These are phyloP conservation scores for Nebria ingens DNA, from an alignment of 1,140 invertebrate genomes.

Conservation along the genomic window DNA sequence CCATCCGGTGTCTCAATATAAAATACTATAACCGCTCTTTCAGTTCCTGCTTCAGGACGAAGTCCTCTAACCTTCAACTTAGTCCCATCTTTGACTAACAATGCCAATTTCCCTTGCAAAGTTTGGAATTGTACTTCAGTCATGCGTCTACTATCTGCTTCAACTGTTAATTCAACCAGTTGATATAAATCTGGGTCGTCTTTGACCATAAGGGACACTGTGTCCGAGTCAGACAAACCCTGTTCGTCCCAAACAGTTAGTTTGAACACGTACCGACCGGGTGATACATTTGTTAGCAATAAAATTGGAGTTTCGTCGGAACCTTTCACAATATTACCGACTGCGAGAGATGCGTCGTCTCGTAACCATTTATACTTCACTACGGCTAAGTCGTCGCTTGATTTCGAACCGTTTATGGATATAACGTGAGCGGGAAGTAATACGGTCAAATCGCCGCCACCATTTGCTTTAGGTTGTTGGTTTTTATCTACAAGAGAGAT, in stretches of 20 bases:
- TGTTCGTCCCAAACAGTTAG: constrained; percentile 83
- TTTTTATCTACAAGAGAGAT: constrained; percentile 68
- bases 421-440: constrained; percentile 64
- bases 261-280: constrained; percentile 80
- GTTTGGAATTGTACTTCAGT: constrained; percentile 64
- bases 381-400: constrained; percentile 80
- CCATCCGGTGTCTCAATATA: constrained; percentile 38
- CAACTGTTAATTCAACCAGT: constrained; percentile 70
- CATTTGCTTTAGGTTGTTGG: constrained; percentile 75
- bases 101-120: constrained; percentile 61
- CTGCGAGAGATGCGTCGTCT: constrained; percentile 68
- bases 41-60: constrained; percentile 34
- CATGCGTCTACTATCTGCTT: constrained; percentile 58
- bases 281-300: constrained; percentile 73
- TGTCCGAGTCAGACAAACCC: constrained; percentile 67
- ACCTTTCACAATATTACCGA: constrained; percentile 65
- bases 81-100: constrained; percentile 42
- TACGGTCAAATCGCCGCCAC: constrained; percentile 71
- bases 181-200: constrained; percentile 62
- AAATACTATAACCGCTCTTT: constrained; percentile 48
- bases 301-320: constrained; percentile 65
- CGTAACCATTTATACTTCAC: constrained; percentile 77
- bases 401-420: constrained; percentile 73
- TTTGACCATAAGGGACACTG: constrained; percentile 76
- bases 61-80: constrained; percentile 33